Evolutionary conservation across 2,797 vertebrate genomes (phyloP).

Genomic region (Sebastes flavidus): DNA sequence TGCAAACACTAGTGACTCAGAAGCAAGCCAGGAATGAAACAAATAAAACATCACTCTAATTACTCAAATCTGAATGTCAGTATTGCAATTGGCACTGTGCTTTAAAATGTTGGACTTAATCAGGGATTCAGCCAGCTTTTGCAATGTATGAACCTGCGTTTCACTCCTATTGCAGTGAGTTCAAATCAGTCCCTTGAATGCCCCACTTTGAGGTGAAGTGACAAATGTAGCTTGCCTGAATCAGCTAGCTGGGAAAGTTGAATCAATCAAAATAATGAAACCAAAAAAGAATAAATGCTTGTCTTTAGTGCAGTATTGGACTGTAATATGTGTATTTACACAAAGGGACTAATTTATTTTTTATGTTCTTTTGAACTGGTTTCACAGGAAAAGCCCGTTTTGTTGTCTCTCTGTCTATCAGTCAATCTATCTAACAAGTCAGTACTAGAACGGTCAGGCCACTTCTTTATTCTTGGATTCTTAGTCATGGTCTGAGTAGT

Average conservation of each 20-base stretch:
- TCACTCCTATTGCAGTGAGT: neutral
- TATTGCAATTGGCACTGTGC: neutral
- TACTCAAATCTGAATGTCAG: neutral
- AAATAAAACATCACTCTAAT: neutral
- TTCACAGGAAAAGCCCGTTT: too few relatives aligned
- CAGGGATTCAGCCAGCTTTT: neutral
- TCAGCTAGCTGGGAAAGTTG: neutral
- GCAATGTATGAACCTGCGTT: neutral
- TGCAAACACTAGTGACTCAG: neutral
- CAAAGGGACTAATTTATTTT: too few relatives aligned
- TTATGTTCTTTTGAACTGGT: too few relatives aligned
- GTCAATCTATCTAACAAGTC: neutral
- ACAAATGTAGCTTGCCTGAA: neutral
- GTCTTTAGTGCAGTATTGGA: too few relatives aligned
- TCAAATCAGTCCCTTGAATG: neutral
- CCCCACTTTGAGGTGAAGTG: neutral
- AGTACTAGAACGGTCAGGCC: neutral
- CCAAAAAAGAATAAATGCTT: too few relatives aligned
- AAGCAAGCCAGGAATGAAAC: neutral
- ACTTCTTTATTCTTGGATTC: neutral
- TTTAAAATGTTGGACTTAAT: neutral
- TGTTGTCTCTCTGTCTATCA: too few relatives aligned
- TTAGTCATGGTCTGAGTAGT: neutral
- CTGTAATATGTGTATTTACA: too few relatives aligned
- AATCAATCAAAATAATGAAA: rapidly evolving